These are phyloP conservation scores for Lasius fuliginosus DNA, from an alignment of 2,888 invertebrate genomes.

Conservation along the genomic window DNA sequence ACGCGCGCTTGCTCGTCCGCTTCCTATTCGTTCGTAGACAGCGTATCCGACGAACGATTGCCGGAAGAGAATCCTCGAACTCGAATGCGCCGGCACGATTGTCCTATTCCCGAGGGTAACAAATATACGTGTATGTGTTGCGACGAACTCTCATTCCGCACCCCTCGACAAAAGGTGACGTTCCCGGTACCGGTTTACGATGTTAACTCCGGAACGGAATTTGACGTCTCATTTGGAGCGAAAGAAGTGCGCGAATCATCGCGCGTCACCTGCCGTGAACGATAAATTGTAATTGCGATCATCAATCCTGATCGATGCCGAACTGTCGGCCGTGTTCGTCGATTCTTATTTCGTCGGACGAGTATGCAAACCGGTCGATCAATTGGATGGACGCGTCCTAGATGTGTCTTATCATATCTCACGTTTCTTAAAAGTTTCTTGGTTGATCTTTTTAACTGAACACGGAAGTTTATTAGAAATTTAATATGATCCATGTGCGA, in stretches of 20 bases:
- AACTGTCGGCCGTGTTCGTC: slow-evolving; percentile 54
- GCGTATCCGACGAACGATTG: slow-evolving; percentile 18
- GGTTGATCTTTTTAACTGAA: slow-evolving; percentile 21
- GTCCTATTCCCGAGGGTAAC: slow-evolving; percentile 68
- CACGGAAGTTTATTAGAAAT: slow-evolving; percentile 30
- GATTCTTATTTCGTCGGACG: slow-evolving; percentile 58
- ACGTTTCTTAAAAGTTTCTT: slow-evolving; percentile 30
- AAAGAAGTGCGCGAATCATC: slow-evolving; percentile 28
- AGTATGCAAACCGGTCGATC: slow-evolving; percentile 16
- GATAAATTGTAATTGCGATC: slow-evolving; percentile 65
- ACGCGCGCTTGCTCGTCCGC: slow-evolving; percentile 20
- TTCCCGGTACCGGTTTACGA: slow-evolving; percentile 60
- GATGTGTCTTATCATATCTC: slow-evolving; percentile 47
- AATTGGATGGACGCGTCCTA: slow-evolving; percentile 41
- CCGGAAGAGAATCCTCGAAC: slow-evolving; percentile 56
- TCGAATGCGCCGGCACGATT: slow-evolving; percentile 69
- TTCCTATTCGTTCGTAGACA: slow-evolving; percentile 46
- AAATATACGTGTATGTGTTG: slow-evolving; percentile 64
- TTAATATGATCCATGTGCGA: slow-evolving; percentile 16
- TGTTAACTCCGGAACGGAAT: slow-evolving; percentile 49
- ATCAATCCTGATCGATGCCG: slow-evolving; percentile 66
- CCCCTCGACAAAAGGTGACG: slow-evolving; percentile 69
- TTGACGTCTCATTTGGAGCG: slow-evolving; percentile 75
- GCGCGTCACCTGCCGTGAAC: slow-evolving; percentile 66
- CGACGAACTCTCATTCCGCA: slow-evolving; percentile 66